phyloP scores from a whole-genome alignment of 2,113 vertebrate genomes.

The Hemichromis elongatus region DNA sequence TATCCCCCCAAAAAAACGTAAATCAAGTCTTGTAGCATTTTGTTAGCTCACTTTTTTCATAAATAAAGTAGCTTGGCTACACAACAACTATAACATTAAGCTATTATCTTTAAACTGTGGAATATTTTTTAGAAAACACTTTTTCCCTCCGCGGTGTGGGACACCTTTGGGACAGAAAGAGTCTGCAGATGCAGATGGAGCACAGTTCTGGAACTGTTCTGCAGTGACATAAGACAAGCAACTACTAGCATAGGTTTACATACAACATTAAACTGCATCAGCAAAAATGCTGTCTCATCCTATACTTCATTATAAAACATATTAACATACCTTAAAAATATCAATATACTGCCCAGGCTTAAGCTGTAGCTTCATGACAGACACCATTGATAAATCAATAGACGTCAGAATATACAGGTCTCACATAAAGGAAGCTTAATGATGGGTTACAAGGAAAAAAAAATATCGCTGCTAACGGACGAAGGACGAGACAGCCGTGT shows the following conservation, averaged over 20 bases:
- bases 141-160: not conserved
- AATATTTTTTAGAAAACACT: not conserved
- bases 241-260: not conserved
- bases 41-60: not conserved
- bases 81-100: not conserved
- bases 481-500: not conserved
- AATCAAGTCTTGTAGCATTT: not conserved
- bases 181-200: not conserved
- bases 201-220: not conserved
- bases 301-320: not conserved
- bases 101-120: not conserved
- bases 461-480: not conserved
- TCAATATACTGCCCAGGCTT: not conserved
- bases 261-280: not conserved
- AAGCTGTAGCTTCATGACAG: not conserved
- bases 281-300: not conserved
- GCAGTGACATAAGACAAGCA: not conserved
- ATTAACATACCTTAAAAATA: not conserved
- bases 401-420: not conserved
- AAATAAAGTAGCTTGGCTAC: not conserved
- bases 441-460: not conserved
- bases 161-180: not conserved
- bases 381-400: conserved; percentile 28
- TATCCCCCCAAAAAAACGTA: not conserved
- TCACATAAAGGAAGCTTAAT: not conserved